Percentiles rank a stretch among this genome's conserved stretches.
Evolutionary conservation across 2,113 vertebrate species (phyloP).

Genomic region (Nothoprocta perdicaria): DNA sequence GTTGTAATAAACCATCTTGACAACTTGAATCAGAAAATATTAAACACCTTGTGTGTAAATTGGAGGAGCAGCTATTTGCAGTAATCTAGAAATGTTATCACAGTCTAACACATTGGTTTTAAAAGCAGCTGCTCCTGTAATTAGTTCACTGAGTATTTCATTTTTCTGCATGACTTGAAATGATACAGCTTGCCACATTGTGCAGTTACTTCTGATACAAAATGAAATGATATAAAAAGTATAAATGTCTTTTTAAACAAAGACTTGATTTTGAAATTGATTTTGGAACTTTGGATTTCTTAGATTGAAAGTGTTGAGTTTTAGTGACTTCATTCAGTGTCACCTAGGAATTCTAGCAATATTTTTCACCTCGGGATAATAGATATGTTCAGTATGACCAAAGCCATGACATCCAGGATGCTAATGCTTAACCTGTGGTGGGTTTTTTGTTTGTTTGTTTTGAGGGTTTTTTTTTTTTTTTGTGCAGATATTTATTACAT

Average conservation of each 20-base stretch:
- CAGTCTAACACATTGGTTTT: conserved; percentile 22
- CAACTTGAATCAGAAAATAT: not conserved
- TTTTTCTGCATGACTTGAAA: conserved; percentile 30
- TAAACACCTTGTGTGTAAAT: not conserved
- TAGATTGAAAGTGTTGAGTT: not conserved
- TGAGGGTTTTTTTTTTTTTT: rapidly evolving
- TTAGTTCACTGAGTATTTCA: conserved; percentile 36
- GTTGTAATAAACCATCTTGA: not conserved
- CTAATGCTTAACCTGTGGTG: not conserved
- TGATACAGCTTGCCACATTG: not conserved
- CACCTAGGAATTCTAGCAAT: not conserved
- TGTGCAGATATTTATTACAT: not conserved
- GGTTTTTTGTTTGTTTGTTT: no score
- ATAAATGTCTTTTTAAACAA: not conserved
- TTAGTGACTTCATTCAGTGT: not conserved
- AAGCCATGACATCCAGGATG: not conserved
- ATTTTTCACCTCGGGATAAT: rapidly evolving
- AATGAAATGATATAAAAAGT: not conserved
- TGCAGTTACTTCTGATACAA: not conserved
- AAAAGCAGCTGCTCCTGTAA: conserved; percentile 51
- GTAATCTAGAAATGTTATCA: not conserved
- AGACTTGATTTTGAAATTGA: not conserved
- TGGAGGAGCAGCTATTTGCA: not conserved
- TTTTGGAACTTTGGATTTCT: not conserved
- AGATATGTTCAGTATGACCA: not conserved